Evolutionary conservation across 2,113 vertebrate species (phyloP).

Genomic region (Pedetes capensis): DNA sequence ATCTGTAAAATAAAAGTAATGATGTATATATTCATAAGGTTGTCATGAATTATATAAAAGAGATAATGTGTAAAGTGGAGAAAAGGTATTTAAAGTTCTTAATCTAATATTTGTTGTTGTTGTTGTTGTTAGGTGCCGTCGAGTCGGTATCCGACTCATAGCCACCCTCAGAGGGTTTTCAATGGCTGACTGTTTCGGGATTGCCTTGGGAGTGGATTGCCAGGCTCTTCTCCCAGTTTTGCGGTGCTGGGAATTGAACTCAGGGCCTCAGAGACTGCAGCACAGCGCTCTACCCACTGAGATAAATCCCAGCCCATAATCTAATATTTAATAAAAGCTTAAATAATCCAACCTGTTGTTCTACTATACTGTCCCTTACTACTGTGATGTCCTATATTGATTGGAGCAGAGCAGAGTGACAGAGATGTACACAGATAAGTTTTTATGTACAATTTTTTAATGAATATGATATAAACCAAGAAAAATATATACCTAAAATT

Average conservation of each 20-base stretch:
- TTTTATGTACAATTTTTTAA: not conserved
- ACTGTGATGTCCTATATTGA: not conserved
- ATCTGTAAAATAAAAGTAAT: conserved; percentile 3
- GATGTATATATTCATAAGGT: not conserved
- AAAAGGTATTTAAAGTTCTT: not conserved
- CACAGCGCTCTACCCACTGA: too few relatives aligned
- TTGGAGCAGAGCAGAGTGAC: not conserved
- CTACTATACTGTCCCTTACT: not conserved
- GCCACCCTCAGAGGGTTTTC: too few relatives aligned
- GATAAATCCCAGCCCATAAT: too few relatives aligned
- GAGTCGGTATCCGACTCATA: too few relatives aligned
- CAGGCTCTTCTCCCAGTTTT: too few relatives aligned
- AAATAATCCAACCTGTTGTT: not conserved
- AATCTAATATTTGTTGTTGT: not conserved
- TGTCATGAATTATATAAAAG: not conserved
- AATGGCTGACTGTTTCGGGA: too few relatives aligned
- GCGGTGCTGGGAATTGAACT: too few relatives aligned
- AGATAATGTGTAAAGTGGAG: not conserved
- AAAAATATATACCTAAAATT: conserved; percentile 1
- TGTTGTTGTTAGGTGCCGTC: too few relatives aligned
- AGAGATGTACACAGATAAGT: not conserved
- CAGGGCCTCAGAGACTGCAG: too few relatives aligned
- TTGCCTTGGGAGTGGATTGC: too few relatives aligned
- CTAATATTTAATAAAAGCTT: not conserved
- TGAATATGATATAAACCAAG: not conserved